Conservation (phyloP, 1,140 invertebrate species). For the Lethrus apterus region DNA sequence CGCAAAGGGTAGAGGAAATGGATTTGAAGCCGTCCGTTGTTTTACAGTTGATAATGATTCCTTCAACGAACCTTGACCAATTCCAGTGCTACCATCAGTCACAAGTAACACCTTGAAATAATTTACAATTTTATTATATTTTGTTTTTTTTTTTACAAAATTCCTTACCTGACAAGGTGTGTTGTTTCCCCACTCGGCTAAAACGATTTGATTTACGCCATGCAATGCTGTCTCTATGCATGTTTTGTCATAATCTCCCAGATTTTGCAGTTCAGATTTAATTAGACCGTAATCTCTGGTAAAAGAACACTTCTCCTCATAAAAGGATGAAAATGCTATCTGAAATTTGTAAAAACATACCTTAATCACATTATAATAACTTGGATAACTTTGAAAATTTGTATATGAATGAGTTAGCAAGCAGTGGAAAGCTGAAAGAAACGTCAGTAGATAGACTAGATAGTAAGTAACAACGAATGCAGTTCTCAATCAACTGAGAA, state of each 20-base stretch:
- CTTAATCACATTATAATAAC: no score
- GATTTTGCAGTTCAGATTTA: constrained; percentile 58
- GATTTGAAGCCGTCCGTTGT: constrained; percentile 42
- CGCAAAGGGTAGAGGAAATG: constrained; percentile 64
- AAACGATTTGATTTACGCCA: constrained; percentile 65
- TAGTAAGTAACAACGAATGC: no score
- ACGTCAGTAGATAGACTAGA: no score
- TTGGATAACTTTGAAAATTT: no score
- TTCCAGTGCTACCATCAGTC: constrained; percentile 71
- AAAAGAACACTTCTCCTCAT: constrained; percentile 63
- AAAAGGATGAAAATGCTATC: constrained; percentile 40
- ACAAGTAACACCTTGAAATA: constrained; percentile 56
- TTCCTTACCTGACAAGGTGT: constrained; percentile 65
- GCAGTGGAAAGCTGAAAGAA: no score
- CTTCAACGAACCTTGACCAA: constrained; percentile 55
- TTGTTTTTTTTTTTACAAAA: not conserved
- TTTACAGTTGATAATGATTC: constrained; percentile 43
- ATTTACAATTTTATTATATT: not conserved
- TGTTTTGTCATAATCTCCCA: constrained; percentile 79
- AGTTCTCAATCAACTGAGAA: no score
- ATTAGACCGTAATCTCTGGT: constrained; percentile 79
- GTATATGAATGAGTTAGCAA: no score
- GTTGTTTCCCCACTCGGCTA: constrained; percentile 78
- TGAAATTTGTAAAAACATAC: constrained; percentile 29
- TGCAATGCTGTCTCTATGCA: constrained; percentile 69